Evolutionary conservation across 2,797 vertebrate genomes (phyloP).

Genomic region (Pantherophis vulpinus): DNA sequence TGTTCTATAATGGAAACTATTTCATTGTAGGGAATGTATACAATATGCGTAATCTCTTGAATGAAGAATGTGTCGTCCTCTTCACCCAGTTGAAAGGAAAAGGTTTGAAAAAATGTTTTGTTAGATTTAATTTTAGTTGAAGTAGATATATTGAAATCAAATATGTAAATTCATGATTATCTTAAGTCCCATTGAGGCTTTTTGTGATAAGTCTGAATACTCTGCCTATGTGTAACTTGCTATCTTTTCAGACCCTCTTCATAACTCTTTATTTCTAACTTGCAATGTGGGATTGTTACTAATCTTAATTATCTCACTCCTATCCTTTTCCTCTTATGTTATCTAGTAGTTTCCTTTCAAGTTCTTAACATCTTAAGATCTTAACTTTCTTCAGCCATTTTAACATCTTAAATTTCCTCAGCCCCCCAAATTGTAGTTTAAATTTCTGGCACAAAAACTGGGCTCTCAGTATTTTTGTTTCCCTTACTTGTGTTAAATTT

Average conservation of each 20-base stretch:
- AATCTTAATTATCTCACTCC: neutral
- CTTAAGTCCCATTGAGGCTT: neutral
- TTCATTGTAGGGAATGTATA: slow-evolving; percentile 74
- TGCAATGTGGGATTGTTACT: neutral
- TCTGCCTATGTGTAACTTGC: neutral
- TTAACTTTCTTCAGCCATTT: neutral
- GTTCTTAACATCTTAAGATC: neutral
- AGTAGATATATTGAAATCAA: neutral
- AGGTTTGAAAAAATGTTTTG: slow-evolving; percentile 36
- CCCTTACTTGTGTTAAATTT: neutral
- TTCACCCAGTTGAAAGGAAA: slow-evolving; percentile 76
- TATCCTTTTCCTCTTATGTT: neutral
- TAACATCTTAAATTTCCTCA: neutral
- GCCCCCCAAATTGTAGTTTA: neutral
- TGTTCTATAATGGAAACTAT: slow-evolving; percentile 30
- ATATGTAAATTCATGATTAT: neutral
- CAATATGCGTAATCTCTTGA: slow-evolving; percentile 72
- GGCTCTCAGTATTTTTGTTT: neutral
- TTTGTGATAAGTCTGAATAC: neutral
- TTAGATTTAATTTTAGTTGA: neutral
- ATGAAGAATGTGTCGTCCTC: slow-evolving; percentile 69
- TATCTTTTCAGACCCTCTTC: neutral
- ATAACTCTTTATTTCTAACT: neutral
- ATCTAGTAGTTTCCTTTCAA: neutral
- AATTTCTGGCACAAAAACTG: neutral